These are phyloP conservation scores for Diprion similis DNA, from an alignment of 1,140 invertebrate genomes.

Conservation along the genomic window DNA sequence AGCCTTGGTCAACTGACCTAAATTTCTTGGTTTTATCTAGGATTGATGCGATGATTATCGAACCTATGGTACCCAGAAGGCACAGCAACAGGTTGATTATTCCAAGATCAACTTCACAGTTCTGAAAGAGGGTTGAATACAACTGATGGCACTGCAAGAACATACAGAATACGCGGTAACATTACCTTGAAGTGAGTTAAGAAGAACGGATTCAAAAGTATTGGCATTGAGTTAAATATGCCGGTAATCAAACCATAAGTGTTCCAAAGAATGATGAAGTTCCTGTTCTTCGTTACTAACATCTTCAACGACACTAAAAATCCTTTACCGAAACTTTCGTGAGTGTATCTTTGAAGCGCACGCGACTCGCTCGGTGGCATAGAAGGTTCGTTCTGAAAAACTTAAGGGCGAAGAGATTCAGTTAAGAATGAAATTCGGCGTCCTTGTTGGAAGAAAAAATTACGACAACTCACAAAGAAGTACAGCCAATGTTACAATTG, in stretches of 20 bases:
- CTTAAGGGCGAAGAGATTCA: slow-evolving; percentile 38
- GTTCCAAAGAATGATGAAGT: slow-evolving; percentile 65
- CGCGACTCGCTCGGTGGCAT: slow-evolving; percentile 61
- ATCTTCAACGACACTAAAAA: slow-evolving; percentile 38
- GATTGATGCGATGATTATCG: slow-evolving; percentile 71
- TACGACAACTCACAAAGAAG: too few relatives aligned
- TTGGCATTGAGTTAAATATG: slow-evolving; percentile 73
- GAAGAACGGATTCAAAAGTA: slow-evolving; percentile 69
- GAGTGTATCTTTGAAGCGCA: slow-evolving; percentile 29
- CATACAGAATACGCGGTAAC: not conserved
- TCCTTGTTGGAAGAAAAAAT: too few relatives aligned
- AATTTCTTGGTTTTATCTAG: slow-evolving; percentile 71
- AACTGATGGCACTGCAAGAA: not conserved
- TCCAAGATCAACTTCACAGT: slow-evolving; percentile 62
- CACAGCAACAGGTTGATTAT: slow-evolving; percentile 70
- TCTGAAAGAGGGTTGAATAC: slow-evolving; percentile 38
- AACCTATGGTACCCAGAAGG: slow-evolving; percentile 68
- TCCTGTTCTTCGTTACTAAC: slow-evolving; percentile 59
- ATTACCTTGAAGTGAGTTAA: slow-evolving; percentile 66
- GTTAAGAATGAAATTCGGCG: too few relatives aligned
- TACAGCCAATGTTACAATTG: too few relatives aligned
- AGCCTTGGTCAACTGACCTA: slow-evolving; percentile 70
- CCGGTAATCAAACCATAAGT: slow-evolving; percentile 74
- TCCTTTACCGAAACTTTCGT: slow-evolving; percentile 21
- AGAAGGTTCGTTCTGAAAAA: slow-evolving; percentile 65